These are phyloP conservation scores for Xiphydria camelus DNA, from an alignment of 2,888 invertebrate genomes.

Conservation along the genomic window DNA sequence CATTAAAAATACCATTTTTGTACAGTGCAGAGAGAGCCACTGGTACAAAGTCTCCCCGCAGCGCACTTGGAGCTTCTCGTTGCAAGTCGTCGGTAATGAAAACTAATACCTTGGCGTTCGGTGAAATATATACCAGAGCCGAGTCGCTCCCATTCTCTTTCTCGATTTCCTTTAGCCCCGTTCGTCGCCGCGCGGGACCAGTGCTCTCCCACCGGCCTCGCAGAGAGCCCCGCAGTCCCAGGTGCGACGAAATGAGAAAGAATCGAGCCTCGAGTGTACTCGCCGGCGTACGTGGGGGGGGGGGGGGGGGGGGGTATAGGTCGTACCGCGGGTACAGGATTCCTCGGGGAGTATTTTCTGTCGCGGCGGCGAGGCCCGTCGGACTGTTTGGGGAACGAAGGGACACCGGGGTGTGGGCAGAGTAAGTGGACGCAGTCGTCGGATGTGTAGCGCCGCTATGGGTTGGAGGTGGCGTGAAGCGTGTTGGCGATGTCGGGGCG, in stretches of 20 bases:
- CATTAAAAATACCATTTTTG: too few species aligned
- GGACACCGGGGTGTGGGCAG: too few species aligned
- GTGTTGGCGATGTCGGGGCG: constrained; percentile 10
- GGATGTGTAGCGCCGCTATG: too few species aligned
- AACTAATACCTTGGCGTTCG: constrained; percentile 9
- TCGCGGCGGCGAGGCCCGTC: neutral
- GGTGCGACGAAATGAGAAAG: constrained; percentile 15
- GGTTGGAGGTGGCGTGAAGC: neutral
- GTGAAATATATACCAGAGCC: constrained; percentile 11
- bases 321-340: neutral
- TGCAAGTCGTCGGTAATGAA: constrained; percentile 13
- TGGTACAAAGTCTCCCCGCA: too few species aligned
- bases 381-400: too few species aligned
- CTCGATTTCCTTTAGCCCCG: neutral
- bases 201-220: too few species aligned
- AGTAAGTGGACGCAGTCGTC: too few species aligned
- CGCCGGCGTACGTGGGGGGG: too few species aligned
- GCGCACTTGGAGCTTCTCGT: too few species aligned
- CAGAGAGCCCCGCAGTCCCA: constrained; percentile 9
- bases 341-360: constrained; percentile 9
- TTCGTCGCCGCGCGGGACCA: neutral
- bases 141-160: neutral
- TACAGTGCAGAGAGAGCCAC: too few species aligned
- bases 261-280: constrained; percentile 10
- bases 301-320: too few species aligned